Evolutionary conservation across 2,113 vertebrate species (phyloP).

Genomic region (Rynchops niger): DNA sequence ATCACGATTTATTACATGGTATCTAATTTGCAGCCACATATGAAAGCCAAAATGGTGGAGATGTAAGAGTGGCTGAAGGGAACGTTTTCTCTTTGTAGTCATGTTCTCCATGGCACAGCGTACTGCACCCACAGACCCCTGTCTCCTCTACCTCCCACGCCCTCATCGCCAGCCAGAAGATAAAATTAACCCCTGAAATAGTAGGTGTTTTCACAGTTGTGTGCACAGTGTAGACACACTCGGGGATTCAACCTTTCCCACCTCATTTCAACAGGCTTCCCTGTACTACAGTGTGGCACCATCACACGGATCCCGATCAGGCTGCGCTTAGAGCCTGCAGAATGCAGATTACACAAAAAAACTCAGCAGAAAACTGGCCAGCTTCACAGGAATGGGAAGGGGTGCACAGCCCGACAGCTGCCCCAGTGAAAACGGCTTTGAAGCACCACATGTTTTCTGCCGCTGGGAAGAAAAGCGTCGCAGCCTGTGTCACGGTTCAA

Average conservation of each 20-base stretch:
- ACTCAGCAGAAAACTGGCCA: neutral
- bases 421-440: neutral
- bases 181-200: neutral
- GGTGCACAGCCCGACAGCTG: neutral
- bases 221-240: neutral
- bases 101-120: fast-evolving
- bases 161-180: neutral
- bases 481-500: neutral
- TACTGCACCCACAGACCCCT: neutral
- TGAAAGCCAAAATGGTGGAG: neutral
- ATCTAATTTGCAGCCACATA: neutral
- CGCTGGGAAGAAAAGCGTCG: fast-evolving
- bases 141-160: neutral
- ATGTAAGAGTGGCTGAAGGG: neutral
- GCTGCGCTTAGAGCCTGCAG: neutral
- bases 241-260: neutral
- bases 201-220: neutral
- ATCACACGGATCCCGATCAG: fast-evolving
- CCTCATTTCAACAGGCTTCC: neutral
- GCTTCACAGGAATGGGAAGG: fast-evolving
- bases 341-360: neutral
- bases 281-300: neutral
- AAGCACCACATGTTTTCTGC: neutral
- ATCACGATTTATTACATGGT: neutral
- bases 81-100: neutral